Evolutionary conservation across 2,888 invertebrate species (phyloP), one percentile per base, ranked within the genome.

Genomic region (Omphaloscelis lunosa): DNA sequence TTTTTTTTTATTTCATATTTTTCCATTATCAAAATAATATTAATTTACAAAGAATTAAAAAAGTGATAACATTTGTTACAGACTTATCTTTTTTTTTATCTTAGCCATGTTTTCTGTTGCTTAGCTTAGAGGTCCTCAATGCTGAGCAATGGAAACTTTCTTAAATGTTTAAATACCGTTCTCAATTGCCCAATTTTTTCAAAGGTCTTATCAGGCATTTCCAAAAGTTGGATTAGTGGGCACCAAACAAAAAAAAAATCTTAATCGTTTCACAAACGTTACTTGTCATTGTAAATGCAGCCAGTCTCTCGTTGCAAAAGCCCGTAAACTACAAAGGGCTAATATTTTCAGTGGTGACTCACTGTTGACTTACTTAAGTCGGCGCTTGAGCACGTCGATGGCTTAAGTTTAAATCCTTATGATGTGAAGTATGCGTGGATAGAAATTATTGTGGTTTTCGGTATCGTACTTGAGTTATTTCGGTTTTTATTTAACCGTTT

Each of bases 301-400:
- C 34, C 81, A 17, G 75, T 77, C 69, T 72, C 81, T 74, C 75
- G 39, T 79, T 88, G 68, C 74, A 79, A 83, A 90, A 88, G 82
- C 88, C 89, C 86, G 90, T 88, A 89, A 86, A 88, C 59, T 63
- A 87, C 86, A 89, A 89, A 90, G 90, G 90, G 86, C 86, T 79
- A 77, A 86, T 93, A 94, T 94, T 92, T 94, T 92, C 92, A 90
- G 86, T 75, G 79, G 77, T 92, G 92, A 90, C 89, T 92, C 93
- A 92, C 80, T 75, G 77, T 80, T 84, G 82, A 82, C 83, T 86
- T 82, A 82, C 76, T 84, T 80, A 82, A 75, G 63, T 56, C 62
- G 48, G 53, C 41, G 69, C 67, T 73, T 85, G 51, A 72, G 74
- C 72, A 71, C 76, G 75, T 82, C 83, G 75, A 76, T 77, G 62